These are phyloP conservation scores for Myopa tessellatipennis DNA, from an alignment of 2,888 invertebrate species.

Conservation along the genomic window DNA sequence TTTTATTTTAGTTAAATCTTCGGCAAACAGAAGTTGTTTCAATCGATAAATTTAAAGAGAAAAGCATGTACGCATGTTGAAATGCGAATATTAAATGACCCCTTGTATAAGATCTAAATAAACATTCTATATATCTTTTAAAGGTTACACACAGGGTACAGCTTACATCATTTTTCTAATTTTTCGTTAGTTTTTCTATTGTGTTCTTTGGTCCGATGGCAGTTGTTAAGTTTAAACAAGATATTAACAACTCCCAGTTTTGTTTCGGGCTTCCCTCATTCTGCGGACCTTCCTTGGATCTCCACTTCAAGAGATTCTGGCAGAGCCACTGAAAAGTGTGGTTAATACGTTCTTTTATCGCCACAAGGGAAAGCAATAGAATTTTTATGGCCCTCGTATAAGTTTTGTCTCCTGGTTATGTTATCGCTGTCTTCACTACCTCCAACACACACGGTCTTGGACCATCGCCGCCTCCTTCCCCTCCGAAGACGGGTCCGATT, in stretches of 20 bases:
- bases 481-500: background rate
- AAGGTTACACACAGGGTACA: no score
- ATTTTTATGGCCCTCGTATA: conserved; percentile 32
- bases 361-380: conserved; percentile 30
- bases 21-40: conserved; percentile 16
- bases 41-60: conserved; percentile 34
- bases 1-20: conserved; percentile 41
- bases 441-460: background rate
- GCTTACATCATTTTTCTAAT: background rate
- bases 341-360: conserved; percentile 22
- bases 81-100: no score
- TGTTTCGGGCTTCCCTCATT: no score
- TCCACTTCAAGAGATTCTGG: conserved; percentile 16
- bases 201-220: background rate
- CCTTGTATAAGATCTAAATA: no score
- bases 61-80: background rate
- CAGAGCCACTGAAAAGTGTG: conserved; percentile 25
- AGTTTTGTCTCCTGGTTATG: conserved; percentile 14
- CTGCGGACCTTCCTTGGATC: no score
- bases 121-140: no score
- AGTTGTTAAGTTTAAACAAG: background rate
- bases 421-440: conserved; percentile 7
- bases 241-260: no score
- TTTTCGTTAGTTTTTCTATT: background rate
- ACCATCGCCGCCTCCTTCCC: background rate